These are phyloP conservation scores for Barnardius zonarius DNA, from an alignment of 2,113 vertebrate species.

Conservation along the genomic window DNA sequence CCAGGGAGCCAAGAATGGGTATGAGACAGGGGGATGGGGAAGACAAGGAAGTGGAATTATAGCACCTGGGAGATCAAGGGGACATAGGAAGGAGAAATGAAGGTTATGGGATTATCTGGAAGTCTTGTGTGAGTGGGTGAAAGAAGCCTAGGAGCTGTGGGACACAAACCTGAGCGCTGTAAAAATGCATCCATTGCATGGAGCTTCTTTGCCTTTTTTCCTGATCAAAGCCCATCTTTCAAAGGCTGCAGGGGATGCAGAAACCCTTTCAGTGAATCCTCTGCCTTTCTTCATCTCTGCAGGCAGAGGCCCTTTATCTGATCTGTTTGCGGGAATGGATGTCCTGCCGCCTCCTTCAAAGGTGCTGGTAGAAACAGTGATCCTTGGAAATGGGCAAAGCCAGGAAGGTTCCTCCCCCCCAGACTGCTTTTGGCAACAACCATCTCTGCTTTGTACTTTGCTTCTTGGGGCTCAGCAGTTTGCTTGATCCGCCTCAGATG, in stretches of 20 bases:
- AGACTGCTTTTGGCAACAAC: not conserved
- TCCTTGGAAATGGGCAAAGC: not conserved
- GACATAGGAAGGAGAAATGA: not conserved
- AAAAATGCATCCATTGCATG: not conserved
- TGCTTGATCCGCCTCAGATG: not conserved
- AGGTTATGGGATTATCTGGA: not conserved
- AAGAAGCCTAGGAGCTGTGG: not conserved
- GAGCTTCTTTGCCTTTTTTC: not conserved
- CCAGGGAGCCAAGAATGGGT: not conserved
- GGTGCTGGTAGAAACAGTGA: not conserved
- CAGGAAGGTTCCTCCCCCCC: not conserved
- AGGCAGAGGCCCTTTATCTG: not conserved
- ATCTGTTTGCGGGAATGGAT: not conserved
- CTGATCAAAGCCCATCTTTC: not conserved
- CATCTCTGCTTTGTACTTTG: not conserved
- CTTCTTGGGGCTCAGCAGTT: not conserved
- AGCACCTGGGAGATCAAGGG: not conserved
- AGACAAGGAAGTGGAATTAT: not conserved
- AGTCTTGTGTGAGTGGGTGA: not conserved
- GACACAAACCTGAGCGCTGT: accelerated
- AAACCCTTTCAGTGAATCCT: not conserved
- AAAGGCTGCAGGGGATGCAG: not conserved
- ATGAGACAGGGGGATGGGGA: not conserved
- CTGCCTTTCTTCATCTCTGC: not conserved
- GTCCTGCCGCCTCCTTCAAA: not conserved